phyloP scores from a whole-genome alignment of 2,888 invertebrate genomes.

The Chaitophorus viminalis region DNA sequence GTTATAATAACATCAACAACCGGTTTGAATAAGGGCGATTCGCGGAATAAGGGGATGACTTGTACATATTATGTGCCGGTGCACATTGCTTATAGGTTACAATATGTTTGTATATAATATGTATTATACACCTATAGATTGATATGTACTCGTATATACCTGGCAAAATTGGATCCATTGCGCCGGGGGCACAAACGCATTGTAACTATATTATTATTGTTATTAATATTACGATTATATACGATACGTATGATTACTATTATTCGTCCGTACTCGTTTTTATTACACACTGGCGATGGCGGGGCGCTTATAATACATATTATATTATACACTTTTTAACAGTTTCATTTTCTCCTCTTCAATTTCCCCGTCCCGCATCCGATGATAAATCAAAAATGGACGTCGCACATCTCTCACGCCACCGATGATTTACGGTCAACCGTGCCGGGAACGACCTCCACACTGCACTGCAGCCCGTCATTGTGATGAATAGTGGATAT shows the following conservation, averaged over 20 bases:
- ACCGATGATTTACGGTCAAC: slow-evolving; percentile 58
- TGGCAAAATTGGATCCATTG: slow-evolving; percentile 26
- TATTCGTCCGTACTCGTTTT: slow-evolving; percentile 38
- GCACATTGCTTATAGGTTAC: background rate
- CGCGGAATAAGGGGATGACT: slow-evolving; percentile 7
- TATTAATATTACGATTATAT: slow-evolving; percentile 24
- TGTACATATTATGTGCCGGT: background rate
- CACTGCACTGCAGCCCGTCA: slow-evolving; percentile 31
- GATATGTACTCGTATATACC: background rate
- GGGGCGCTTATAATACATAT: background rate
- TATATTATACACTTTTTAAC: slow-evolving; percentile 9
- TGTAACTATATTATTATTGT: slow-evolving; percentile 19
- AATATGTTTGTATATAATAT: background rate
- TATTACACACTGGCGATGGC: too few relatives aligned
- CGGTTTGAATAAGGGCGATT: slow-evolving; percentile 30
- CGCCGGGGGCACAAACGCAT: slow-evolving; percentile 22
- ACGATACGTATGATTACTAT: slow-evolving; percentile 25
- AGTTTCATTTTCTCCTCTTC: slow-evolving; percentile 56
- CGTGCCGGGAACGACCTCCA: slow-evolving; percentile 53
- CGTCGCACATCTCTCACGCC: slow-evolving; percentile 57
- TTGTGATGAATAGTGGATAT: slow-evolving; percentile 56
- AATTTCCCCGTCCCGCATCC: slow-evolving; percentile 52
- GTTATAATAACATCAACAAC: background rate
- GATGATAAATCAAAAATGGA: slow-evolving; percentile 61
- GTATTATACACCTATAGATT: background rate